Percentiles rank a stretch among this genome's conserved stretches.
Evolutionary conservation across 2,797 vertebrate species (phyloP).

Genomic region (Brachyalestes nurse): DNA sequence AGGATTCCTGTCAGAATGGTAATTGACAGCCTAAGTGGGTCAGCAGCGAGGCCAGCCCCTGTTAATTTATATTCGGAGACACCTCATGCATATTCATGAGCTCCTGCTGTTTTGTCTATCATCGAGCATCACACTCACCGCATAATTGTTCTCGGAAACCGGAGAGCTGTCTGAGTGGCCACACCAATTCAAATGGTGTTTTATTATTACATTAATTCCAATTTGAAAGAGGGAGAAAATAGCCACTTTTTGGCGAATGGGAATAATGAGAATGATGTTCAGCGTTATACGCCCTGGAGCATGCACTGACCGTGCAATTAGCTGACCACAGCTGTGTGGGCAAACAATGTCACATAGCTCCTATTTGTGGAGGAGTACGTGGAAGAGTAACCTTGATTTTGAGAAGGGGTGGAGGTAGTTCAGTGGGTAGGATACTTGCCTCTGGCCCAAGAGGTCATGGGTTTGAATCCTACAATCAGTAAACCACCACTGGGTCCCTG

Average conservation of each 20-base stretch:
- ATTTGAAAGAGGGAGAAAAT: conserved; percentile 52
- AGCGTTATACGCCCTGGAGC: conserved; percentile 38
- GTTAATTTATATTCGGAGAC: conserved; percentile 97
- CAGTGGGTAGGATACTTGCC: too few relatives aligned
- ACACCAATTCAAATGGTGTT: conserved; percentile 69
- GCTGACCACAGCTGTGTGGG: conserved; percentile 20
- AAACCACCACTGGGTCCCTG: too few relatives aligned
- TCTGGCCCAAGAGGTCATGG: too few relatives aligned
- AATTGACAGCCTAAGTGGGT: conserved; percentile 96
- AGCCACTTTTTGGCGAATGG: conserved; percentile 53
- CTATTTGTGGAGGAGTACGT: not conserved
- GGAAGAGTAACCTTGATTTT: not conserved
- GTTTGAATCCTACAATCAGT: too few relatives aligned
- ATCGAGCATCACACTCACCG: conserved; percentile 88
- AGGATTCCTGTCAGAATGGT: conserved; percentile 87
- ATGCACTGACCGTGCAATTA: conserved; percentile 45
- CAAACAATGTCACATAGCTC: conserved; percentile 13
- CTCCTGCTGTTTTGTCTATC: conserved; percentile 97
- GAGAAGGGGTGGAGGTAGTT: too few relatives aligned
- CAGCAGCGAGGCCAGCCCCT: conserved; percentile 89
- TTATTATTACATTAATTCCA: conserved; percentile 79
- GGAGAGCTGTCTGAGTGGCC: conserved; percentile 79
- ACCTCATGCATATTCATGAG: conserved; percentile 94
- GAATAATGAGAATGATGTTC: conserved; percentile 52
- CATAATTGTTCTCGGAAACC: conserved; percentile 85